Base-by-base conservation (phyloP, 2,113 vertebrate species). In the Litocranius walleri region DNA sequence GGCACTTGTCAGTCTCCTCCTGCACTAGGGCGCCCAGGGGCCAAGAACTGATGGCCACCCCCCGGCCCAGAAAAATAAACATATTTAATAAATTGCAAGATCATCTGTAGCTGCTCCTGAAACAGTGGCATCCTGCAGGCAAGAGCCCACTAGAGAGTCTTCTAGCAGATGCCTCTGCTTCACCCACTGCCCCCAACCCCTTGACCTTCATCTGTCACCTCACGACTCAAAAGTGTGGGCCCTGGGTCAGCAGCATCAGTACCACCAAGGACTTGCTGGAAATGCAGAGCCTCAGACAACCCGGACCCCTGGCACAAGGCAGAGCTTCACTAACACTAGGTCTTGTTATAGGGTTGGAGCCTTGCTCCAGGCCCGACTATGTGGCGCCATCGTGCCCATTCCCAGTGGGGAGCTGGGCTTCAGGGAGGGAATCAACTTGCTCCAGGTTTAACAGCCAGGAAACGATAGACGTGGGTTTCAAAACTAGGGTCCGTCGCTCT, bases 321-420 rank as follows among this genome's bases (percentile, higher is more conserved):
- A 0, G 86, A 45, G 13, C 36, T 14, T 10, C 36, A 23, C 5
- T 8, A 36, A 25, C 2, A 30, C 3, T 1, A 21, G 78, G 30
- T 81, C 10, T 33, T 2, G 6, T n/a, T 33, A 21, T 0, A 6
- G 29, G 17, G 12, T 4, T 4, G 6, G 27, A 45, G 1, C 16
- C 45, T 80, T 1, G 36, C 29, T 3, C 0, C 33, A 3, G 14
- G 15, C 23, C 29, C 61, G 16, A 0, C 33, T 1, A 0, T 0
- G 43, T 1, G 1, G 30, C 80, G 3, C 16, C 40, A 1, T 30
- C 25, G 4, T 7, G 27, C 52, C 14, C 52, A 14, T 29, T 3
- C 3, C 84, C 16, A 7, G 13, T 0, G 52, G 40, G n/a, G 21
- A 64, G 13, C 67, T 13, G 13, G 52, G 30, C 17, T 33, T 81